These are phyloP conservation scores for Craterocephalus amniculus DNA, from an alignment of 2,797 vertebrate species.

Conservation along the genomic window DNA sequence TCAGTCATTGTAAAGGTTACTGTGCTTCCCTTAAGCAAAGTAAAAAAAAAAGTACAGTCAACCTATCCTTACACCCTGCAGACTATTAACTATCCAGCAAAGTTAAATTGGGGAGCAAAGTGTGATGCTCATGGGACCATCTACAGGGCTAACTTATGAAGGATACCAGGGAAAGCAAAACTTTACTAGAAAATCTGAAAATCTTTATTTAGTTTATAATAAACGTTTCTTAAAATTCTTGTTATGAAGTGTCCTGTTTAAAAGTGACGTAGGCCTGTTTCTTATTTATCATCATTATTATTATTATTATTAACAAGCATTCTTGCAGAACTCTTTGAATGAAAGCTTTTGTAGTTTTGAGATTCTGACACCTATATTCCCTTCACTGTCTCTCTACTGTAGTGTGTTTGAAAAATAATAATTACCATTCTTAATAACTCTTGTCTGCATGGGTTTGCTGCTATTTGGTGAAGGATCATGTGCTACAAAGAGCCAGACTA, in stretches of 20 bases:
- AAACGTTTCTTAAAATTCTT: neutral
- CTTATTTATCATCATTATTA: neutral
- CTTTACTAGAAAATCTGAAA: neutral
- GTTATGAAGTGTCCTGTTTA: neutral
- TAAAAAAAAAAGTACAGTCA: constrained; percentile 19
- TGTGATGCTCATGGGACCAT: constrained; percentile 12
- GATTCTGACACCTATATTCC: constrained; percentile 48
- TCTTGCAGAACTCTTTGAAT: constrained; percentile 38
- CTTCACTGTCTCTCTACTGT: constrained; percentile 38
- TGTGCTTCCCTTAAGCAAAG: constrained; percentile 13
- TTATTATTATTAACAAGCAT: constrained; percentile 11
- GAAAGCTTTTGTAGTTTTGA: constrained; percentile 28
- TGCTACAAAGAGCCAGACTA: constrained; percentile 68
- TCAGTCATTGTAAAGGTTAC: constrained; percentile 28
- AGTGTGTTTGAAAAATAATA: constrained; percentile 56
- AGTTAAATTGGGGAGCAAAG: constrained; percentile 6
- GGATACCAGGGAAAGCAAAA: constrained; percentile 14
- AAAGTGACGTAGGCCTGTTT: neutral
- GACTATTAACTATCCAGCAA: neutral
- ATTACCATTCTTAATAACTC: constrained; percentile 53
- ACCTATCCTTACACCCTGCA: neutral
- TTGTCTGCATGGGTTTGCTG: constrained; percentile 65
- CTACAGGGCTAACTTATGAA: constrained; percentile 4
- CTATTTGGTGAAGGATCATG: constrained; percentile 74
- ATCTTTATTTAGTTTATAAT: too few species aligned